phyloP scores from a whole-genome alignment of 2,888 invertebrate genomes.

The Sympetrum striolatum region DNA sequence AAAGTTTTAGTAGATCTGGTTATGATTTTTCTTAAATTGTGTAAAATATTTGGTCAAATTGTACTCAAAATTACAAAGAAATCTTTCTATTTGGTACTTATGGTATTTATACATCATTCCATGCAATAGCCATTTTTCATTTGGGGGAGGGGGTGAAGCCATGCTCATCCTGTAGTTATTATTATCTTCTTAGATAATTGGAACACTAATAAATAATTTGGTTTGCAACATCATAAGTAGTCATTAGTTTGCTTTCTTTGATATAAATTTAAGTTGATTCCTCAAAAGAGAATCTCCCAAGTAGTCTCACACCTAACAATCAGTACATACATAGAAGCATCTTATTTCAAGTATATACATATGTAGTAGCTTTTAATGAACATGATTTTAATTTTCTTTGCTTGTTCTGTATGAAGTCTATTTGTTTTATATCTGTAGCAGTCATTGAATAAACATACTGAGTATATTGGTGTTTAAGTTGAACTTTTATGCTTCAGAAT shows the following conservation, averaged over 20 bases:
- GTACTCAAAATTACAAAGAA: no score
- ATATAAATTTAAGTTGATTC: not conserved
- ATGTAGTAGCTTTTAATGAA: not conserved
- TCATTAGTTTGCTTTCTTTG: not conserved
- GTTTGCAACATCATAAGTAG: not conserved
- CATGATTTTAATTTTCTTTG: conserved; percentile 1
- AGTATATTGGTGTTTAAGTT: no score
- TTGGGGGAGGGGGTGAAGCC: conserved; percentile 31
- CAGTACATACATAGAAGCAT: no score
- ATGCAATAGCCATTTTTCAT: not conserved
- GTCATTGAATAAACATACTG: no score
- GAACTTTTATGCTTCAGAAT: no score
- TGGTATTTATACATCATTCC: not conserved
- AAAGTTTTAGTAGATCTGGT: no score
- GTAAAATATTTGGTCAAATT: no score
- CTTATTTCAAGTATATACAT: not conserved
- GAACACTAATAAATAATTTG: not conserved
- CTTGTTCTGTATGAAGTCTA: not conserved
- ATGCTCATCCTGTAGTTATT: conserved; percentile 13
- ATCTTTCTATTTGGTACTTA: no score
- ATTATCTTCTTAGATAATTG: not conserved
- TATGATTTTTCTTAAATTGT: no score
- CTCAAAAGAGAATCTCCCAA: not conserved
- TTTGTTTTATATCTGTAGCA: no score
- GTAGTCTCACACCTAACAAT: no score